phyloP scores from a whole-genome alignment of 1,140 invertebrate species.

The Drosophila subobscura region DNA sequence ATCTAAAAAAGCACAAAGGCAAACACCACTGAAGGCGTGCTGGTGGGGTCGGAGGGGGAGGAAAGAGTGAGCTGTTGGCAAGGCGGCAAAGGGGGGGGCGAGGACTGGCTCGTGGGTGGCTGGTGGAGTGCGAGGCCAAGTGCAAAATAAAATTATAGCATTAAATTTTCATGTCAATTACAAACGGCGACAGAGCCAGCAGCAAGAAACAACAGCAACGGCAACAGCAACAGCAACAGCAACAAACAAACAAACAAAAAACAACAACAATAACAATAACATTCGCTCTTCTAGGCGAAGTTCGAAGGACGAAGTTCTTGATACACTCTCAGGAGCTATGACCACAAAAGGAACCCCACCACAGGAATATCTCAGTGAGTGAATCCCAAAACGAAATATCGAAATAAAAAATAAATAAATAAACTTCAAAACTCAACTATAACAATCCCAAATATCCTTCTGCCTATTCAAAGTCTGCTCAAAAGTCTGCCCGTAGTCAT shows the following conservation, averaged over 20 bases:
- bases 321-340: too few species aligned
- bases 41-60: neutral
- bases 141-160: conserved; percentile 63
- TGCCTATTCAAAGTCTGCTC: too few species aligned
- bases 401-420: too few species aligned
- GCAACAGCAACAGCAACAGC: conserved; percentile 45
- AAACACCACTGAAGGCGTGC: conserved; percentile 11
- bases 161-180: conserved; percentile 66
- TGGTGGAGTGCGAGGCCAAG: conserved; percentile 37
- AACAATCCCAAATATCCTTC: too few species aligned
- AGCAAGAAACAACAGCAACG: conserved; percentile 25
- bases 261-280: neutral
- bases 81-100: neutral
- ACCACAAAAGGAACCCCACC: too few species aligned
- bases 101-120: too few species aligned
- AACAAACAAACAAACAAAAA: conserved; percentile 3
- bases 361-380: too few species aligned
- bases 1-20: conserved; percentile 50
- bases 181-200: conserved; percentile 41
- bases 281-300: neutral
- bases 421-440: too few species aligned
- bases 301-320: too few species aligned
- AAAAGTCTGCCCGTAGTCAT: too few species aligned
- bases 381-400: too few species aligned
- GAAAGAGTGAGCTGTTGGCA: neutral